phyloP scores from a whole-genome alignment of 2,113 vertebrate species.

The Bos taurus region DNA sequence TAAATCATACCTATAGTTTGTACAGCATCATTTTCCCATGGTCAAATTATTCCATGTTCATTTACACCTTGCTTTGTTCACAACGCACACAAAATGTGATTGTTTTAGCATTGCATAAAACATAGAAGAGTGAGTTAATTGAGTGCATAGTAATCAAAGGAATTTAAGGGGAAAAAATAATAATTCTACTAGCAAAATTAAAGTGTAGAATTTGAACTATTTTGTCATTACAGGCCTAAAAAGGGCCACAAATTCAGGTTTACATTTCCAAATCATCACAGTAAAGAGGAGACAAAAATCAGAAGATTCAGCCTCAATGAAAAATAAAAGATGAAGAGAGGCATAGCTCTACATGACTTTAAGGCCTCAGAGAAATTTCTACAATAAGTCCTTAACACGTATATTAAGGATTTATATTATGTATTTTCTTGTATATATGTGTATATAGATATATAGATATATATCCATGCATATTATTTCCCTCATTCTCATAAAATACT shows the following conservation, averaged over 20 bases:
- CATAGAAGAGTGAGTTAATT: constrained; percentile 5
- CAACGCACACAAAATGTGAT: neutral
- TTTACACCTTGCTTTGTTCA: neutral
- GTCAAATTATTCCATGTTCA: neutral
- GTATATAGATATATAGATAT: neutral
- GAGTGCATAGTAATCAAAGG: neutral
- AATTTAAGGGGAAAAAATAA: neutral
- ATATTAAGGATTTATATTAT: neutral
- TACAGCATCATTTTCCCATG: neutral
- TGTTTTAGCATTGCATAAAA: neutral
- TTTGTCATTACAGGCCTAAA: neutral
- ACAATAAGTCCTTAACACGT: neutral
- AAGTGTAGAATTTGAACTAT: neutral
- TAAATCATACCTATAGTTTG: neutral
- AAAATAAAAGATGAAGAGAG: neutral
- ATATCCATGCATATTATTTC: neutral
- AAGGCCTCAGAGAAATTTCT: neutral
- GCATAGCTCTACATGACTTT: neutral
- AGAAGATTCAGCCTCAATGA: neutral
- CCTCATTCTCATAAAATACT: neutral
- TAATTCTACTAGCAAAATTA: neutral
- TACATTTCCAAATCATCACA: neutral
- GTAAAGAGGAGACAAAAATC: neutral
- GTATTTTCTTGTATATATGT: neutral
- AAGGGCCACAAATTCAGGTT: neutral